Evolutionary conservation across 2,888 invertebrate genomes (phyloP), one percentile per base, ranked within the genome.

Genomic region (Lagria hirta): DNA sequence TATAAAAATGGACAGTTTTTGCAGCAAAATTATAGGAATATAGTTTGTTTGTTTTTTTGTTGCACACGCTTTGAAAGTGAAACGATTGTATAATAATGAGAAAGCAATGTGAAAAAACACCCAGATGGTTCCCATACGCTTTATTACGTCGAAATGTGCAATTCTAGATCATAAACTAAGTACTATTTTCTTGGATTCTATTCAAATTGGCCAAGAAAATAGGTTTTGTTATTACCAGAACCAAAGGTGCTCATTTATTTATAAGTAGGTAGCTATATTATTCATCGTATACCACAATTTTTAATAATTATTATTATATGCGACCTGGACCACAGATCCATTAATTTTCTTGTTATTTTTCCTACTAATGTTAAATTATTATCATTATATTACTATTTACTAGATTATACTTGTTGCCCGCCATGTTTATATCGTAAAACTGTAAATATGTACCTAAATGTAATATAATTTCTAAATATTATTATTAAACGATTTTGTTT

Each of bases 371-470:
- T 43, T 43, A 36, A 43, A 43, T 43, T 43, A 43, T 35, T 36
- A 33, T 36, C 29, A 24, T 27, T 43, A 24, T 43, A 37, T 32
- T 32, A 23, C n/a, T n/a, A n/a, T n/a, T n/a, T n/a, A n/a, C 18
- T 36, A 43, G 43, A 37, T 40, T 57, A 60, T 61, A 36, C 46
- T 37, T 60, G 61, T 62, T 59, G 61, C 60, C 59, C 62, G 66
- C 66, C 65, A 66, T 65, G 63, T 63, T 62, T 62, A 53, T 62
- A 53, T 47, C 64, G 51, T 55, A 52, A 48, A 60, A 61, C 60
- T 68, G 67, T 69, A 69, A 63, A 68, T 68, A 68, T 66, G 65
- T 68, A 68, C 60, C 65, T 66, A 65, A 60, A 63, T 63, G 65
- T 65, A 61, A 58, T 57, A 62, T 62, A 62, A 60, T 61, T 65